phyloP scores from a whole-genome alignment of 1,140 invertebrate species.

The Caerostris extrusa region DNA sequence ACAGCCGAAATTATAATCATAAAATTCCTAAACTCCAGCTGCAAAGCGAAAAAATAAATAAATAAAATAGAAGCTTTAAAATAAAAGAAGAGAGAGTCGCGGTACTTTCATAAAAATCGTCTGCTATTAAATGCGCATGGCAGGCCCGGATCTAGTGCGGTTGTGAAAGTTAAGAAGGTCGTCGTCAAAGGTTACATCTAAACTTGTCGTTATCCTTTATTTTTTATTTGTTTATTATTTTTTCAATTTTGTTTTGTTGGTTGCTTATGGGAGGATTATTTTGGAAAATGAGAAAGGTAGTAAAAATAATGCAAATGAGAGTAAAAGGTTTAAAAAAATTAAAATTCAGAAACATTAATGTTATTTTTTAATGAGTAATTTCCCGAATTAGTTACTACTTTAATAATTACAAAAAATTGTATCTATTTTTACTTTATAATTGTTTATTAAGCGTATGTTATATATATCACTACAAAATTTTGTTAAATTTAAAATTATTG shows the following conservation, averaged over 20 bases:
- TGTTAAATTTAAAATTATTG: too few species aligned
- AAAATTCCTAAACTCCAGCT: slow-evolving; percentile 35
- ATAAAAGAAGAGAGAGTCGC: slow-evolving; percentile 11
- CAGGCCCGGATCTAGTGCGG: slow-evolving; percentile 50
- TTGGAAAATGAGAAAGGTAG: neutral
- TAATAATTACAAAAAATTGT: too few species aligned
- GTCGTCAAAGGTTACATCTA: slow-evolving; percentile 19
- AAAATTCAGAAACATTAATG: too few species aligned
- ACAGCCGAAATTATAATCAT: slow-evolving; percentile 55
- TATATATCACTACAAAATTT: too few species aligned
- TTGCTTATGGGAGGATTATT: neutral
- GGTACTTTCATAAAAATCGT: slow-evolving; percentile 48
- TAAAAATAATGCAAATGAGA: too few species aligned
- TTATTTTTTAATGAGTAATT: too few species aligned
- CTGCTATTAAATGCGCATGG: slow-evolving; percentile 39
- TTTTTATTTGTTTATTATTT: neutral
- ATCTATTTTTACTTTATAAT: too few species aligned
- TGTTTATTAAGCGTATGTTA: too few species aligned
- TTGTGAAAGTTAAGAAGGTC: slow-evolving; percentile 43
- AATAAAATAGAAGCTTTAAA: neutral
- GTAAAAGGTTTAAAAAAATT: too few species aligned
- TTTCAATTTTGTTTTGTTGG: neutral
- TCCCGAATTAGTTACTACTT: too few species aligned
- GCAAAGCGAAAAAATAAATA: neutral
- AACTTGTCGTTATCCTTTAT: neutral